Evolutionary conservation across 2,888 invertebrate species (phyloP).

Genomic region (Allolobophora icterica): DNA sequence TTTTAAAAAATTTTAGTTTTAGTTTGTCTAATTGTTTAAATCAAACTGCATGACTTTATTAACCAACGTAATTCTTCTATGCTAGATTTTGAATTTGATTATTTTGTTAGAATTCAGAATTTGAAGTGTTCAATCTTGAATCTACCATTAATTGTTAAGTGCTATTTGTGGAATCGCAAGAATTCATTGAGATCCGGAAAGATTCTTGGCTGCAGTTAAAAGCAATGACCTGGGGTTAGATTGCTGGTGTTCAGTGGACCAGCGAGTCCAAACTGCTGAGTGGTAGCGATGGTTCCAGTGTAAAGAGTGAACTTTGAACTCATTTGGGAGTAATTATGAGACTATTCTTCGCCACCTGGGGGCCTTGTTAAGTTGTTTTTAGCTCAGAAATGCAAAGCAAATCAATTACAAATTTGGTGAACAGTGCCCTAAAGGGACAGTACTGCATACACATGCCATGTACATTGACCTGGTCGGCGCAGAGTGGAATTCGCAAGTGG

Average conservation of each 20-base stretch:
- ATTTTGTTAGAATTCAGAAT: not conserved
- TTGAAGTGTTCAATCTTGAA: no score
- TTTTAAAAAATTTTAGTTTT: not conserved
- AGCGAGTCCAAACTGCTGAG: not conserved
- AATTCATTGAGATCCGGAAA: not conserved
- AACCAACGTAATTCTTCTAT: not conserved
- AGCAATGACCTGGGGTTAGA: not conserved
- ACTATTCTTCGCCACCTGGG: not conserved
- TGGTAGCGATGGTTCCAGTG: not conserved
- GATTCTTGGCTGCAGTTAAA: not conserved
- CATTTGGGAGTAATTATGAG: not conserved
- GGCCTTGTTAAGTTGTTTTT: not conserved
- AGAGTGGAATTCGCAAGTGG: not conserved
- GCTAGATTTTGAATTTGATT: not conserved
- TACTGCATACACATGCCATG: not conserved
- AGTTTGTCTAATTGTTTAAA: not conserved
- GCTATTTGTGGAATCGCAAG: not conserved
- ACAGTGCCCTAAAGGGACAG: not conserved
- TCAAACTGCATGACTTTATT: not conserved
- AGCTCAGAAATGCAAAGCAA: not conserved
- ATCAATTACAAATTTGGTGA: conserved; percentile 8
- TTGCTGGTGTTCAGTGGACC: not conserved
- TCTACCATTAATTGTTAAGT: not conserved
- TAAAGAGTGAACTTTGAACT: not conserved
- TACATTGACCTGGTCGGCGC: not conserved